phyloP scores from a whole-genome alignment of 53 echinoderm and acorn worm genomes.

The Echinarachnius parma region DNA sequence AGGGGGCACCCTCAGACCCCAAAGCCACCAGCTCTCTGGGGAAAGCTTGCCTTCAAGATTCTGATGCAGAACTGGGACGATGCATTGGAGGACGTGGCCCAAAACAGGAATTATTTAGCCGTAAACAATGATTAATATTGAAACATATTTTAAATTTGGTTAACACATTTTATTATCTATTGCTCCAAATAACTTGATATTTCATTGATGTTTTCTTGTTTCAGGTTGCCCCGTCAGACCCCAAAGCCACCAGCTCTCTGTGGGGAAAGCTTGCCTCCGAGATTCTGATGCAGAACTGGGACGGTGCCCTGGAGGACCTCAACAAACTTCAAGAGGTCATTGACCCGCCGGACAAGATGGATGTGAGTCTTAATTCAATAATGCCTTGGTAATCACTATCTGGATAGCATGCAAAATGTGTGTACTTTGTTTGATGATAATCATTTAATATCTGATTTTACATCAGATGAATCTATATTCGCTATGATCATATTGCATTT shows the following conservation, averaged over 20 bases:
- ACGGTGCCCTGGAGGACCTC: conserved; percentile 86
- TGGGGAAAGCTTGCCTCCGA: conserved; percentile 98
- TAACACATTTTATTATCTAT: too few species aligned
- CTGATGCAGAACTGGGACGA: conserved; percentile 97
- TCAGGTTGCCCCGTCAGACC: conserved; percentile 81
- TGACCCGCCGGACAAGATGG: conserved; percentile 69
- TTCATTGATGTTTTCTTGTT: conserved; percentile 11
- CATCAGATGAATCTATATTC: too few species aligned
- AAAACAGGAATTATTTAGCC: too few species aligned
- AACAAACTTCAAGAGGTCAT: conserved; percentile 90
- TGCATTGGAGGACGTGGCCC: conserved; percentile 89
- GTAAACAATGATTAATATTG: not conserved
- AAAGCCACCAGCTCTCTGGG: conserved; percentile 91
- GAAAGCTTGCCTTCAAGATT: conserved; percentile 92
- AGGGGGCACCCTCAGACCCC: conserved; percentile 84
- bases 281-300: conserved; percentile 97
- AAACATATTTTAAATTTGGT: too few species aligned
- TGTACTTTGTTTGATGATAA: too few species aligned
- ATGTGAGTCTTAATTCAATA: conserved; percentile 47
- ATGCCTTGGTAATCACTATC: too few species aligned
- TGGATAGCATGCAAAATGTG: too few species aligned
- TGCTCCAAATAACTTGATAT: too few species aligned
- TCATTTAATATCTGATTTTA: too few species aligned
- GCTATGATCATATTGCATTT: too few species aligned
- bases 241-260: conserved; percentile 80